phyloP scores from a whole-genome alignment of 64 coral and sea anemone species.

The Dendrophyllia cribrosa region DNA sequence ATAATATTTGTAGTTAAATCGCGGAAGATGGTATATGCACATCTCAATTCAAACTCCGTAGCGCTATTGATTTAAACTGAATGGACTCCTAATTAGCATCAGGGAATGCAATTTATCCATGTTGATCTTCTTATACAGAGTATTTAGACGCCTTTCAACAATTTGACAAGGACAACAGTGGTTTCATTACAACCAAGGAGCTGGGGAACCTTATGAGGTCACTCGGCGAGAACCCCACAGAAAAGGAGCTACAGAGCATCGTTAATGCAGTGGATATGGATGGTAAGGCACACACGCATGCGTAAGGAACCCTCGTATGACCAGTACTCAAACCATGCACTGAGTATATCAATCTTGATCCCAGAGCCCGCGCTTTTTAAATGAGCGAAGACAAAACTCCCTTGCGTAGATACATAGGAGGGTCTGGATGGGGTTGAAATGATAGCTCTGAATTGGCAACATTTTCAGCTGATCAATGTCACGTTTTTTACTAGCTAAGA shows the following conservation, averaged over 20 bases:
- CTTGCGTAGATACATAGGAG: no score
- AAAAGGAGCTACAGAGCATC: conserved; percentile 64
- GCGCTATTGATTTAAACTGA: no score
- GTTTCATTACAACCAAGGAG: conserved; percentile 58
- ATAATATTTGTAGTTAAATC: no score
- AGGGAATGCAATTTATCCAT: not conserved
- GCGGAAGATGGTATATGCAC: no score
- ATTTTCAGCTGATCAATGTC: no score
- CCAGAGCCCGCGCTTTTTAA: no score
- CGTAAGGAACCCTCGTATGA: not conserved
- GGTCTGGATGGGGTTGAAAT: no score
- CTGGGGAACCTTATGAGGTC: conserved; percentile 74
- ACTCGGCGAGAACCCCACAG: conserved; percentile 70
- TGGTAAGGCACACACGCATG: conserved; percentile 1
- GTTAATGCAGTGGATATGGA: conserved; percentile 73
- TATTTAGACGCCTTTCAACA: conserved; percentile 70
- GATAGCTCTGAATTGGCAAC: no score
- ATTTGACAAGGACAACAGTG: conserved; percentile 78
- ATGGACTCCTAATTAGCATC: not conserved
- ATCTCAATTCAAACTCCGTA: no score
- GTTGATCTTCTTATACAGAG: not conserved
- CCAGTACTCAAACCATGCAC: not conserved
- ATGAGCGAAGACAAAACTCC: no score
- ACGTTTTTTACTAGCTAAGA: no score
- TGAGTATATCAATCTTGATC: no score